Conservation (phyloP, 2,888 invertebrate genomes). For the Sussaba pulchella region DNA sequence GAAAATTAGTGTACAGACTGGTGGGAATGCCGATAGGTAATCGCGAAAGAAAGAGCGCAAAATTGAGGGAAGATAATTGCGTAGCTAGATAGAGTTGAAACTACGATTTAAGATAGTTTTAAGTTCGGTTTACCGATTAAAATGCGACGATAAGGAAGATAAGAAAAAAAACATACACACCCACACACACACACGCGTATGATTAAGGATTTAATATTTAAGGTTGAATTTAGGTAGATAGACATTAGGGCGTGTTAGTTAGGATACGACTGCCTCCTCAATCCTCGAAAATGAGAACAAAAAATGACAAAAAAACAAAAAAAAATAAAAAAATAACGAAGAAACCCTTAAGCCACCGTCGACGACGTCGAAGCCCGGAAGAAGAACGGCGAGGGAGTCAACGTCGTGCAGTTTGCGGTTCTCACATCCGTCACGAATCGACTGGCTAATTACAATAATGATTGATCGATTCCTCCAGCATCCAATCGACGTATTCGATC, state of each 20-base stretch:
- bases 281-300: slow-evolving; percentile 30
- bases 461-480: slow-evolving; percentile 45
- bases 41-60: slow-evolving; percentile 32
- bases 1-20: slow-evolving; percentile 60
- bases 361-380: slow-evolving; percentile 66
- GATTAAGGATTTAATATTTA: slow-evolving; percentile 74
- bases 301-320: slow-evolving; percentile 22
- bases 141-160: slow-evolving; percentile 53
- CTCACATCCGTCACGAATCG: slow-evolving; percentile 82
- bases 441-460: slow-evolving; percentile 81
- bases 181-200: neutral
- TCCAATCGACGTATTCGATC: slow-evolving; percentile 27
- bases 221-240: slow-evolving; percentile 74
- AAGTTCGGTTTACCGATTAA: slow-evolving; percentile 62
- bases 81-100: slow-evolving; percentile 80
- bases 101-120: slow-evolving; percentile 74
- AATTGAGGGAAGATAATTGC: slow-evolving; percentile 69
- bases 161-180: slow-evolving; percentile 36
- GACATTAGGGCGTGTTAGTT: slow-evolving; percentile 77
- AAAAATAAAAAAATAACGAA: slow-evolving; percentile 23
- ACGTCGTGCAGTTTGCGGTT: slow-evolving; percentile 81
- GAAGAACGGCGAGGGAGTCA: too few relatives aligned
- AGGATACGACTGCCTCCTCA: slow-evolving; percentile 79
- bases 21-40: too few relatives aligned
- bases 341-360: slow-evolving; percentile 50